Conservation (phyloP, 2,113 vertebrate species). For the Sinocyclocheilus maitianheensis region DNA sequence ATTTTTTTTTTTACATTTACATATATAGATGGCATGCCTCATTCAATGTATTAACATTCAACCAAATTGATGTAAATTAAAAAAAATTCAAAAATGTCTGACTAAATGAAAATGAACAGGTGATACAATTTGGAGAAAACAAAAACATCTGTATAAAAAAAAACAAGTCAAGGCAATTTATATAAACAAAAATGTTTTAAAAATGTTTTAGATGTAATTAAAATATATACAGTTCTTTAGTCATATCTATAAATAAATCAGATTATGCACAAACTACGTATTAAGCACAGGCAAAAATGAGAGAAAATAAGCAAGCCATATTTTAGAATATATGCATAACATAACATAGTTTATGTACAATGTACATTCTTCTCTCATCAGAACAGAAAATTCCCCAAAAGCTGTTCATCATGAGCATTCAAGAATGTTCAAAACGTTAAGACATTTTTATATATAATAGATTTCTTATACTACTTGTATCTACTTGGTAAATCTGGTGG, state of each 20-base stretch:
- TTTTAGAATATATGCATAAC: constrained; percentile 4
- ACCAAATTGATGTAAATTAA: not conserved
- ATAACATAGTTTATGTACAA: constrained; percentile 24
- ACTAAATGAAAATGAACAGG: constrained; percentile 12
- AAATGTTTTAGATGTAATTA: not conserved
- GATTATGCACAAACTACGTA: constrained; percentile 1
- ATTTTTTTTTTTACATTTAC: constrained; percentile 12
- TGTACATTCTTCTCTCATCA: constrained; percentile 15
- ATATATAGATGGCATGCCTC: constrained; percentile 25
- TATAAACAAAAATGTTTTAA: not conserved
- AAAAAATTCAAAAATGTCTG: not conserved
- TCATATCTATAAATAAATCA: not conserved
- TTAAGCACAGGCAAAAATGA: constrained; percentile 23
- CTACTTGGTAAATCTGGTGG: not conserved
- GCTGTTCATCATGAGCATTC: not conserved
- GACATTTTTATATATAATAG: constrained; percentile 21
- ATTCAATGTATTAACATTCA: constrained; percentile 28
- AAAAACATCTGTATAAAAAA: not conserved
- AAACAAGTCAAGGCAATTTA: not conserved
- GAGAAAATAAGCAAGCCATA: not conserved
- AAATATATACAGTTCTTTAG: not conserved
- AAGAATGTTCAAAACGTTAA: not conserved
- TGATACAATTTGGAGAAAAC: constrained; percentile 10
- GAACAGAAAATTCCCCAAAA: not conserved
- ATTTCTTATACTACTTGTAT: not conserved